Evolutionary conservation across 2,113 vertebrate genomes (phyloP), one percentile per base, ranked within the genome.

Genomic region (Ammodytes marinus): DNA sequence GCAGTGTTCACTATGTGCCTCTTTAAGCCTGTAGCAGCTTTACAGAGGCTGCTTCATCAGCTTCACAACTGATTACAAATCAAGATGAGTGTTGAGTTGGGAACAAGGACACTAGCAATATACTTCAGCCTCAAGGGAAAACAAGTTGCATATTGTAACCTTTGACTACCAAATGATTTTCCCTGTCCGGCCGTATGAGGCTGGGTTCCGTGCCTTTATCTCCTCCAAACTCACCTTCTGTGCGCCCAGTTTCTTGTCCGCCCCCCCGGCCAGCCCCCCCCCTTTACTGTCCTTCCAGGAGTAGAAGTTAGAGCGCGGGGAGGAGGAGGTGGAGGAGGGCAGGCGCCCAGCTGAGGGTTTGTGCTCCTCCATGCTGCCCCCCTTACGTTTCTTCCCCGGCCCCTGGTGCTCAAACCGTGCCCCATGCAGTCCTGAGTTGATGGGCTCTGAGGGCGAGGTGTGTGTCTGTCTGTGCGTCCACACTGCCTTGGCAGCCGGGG

Each of bases 181-280:
- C 6, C 65, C 49, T 10, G 49, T 46, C 13, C 43, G 4, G 2
- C n/a, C 43, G 6, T 43, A 27, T 35, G n/a, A 53, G 43, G 61
- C 45, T 49, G 5, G 9, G 3, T 46, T 6, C 37, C 9, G 12
- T 39, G 39, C 4, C 19, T 58, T 19, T 9, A 43, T 42, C 53
- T 39, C 14, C n/a, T 66, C 17, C 27, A 58, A 14, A 82, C 93
- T 93, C 93, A 97, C 97, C 97, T 98, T 97, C 91, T 96, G 96
- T 83, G 91, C 87, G 74, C 94, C 95, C 91, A 96, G 94, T 91
- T 97, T 97, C 95, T 97, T 97, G 92, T 97, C 97, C 86, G 97
- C 74, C 70, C 95, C 95, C 77, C 92, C 85, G 64, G 95, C 15
- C 92, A 95, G 64, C 85, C 91, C 35, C 75, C 93, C 86, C 80